A percentile compares a stretch with the other conserved stretches of the same genome.
Conservation (phyloP, 2,797 vertebrate genomes). For the Gallinago nigripennis region DNA sequence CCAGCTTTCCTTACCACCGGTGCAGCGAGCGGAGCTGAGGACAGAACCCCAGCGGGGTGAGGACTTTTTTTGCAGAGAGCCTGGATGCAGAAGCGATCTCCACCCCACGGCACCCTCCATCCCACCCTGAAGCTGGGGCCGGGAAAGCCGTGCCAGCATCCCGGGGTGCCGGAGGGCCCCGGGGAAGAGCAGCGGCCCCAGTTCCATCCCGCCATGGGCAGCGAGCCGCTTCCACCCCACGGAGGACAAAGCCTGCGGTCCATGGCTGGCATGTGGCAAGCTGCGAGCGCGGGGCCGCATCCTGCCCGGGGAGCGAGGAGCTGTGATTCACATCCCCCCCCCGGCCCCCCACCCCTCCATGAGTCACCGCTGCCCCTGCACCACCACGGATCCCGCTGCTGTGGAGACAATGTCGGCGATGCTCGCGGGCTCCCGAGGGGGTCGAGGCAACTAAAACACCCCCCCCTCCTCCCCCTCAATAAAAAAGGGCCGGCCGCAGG, state of each 20-base stretch:
- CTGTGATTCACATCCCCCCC: constrained; percentile 38
- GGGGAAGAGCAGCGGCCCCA: not conserved
- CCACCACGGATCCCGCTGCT: not conserved
- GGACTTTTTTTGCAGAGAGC: not conserved
- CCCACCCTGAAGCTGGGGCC: not conserved
- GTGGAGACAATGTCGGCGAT: not conserved
- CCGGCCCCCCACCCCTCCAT: not conserved
- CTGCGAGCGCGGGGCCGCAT: constrained; percentile 19
- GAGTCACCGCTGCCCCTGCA: constrained; percentile 30
- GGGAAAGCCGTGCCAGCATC: not conserved
- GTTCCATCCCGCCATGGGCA: not conserved
- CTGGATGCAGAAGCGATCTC: not conserved
- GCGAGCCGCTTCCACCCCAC: not conserved
- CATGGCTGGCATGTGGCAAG: not conserved
- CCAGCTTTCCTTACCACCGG: not conserved
- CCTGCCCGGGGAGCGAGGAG: constrained; percentile 9
- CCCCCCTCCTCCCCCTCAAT: not conserved
- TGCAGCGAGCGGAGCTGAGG: rapidly evolving
- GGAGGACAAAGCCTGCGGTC: constrained; percentile 59
- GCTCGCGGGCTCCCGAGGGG: not conserved
- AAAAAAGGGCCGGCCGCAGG: not conserved
- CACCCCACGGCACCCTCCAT: not conserved
- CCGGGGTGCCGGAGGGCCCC: not conserved
- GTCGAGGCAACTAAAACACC: not conserved
- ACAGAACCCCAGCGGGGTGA: rapidly evolving